phyloP scores from a whole-genome alignment of 2,113 vertebrate species.

The Thomomys bottae region DNA sequence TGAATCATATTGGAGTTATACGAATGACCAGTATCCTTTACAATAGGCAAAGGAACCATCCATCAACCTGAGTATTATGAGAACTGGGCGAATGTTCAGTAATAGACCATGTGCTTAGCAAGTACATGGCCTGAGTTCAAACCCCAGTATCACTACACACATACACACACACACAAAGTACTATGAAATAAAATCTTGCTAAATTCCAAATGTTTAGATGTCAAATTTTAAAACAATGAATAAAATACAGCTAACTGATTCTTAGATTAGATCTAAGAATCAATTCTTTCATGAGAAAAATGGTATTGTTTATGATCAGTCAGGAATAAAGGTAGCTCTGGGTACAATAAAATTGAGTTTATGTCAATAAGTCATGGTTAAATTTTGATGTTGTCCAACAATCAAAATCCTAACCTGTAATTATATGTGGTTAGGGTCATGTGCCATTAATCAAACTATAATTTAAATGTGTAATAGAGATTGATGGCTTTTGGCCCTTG shows the following conservation, averaged over 20 bases:
- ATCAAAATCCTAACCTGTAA: not conserved
- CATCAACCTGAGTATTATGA: conserved; percentile 6
- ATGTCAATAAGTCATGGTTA: conserved; percentile 23
- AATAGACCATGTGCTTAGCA: too few relatives aligned
- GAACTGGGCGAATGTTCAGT: too few relatives aligned
- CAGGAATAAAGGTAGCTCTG: conserved; percentile 31
- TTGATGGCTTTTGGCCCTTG: not conserved
- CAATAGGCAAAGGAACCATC: conserved; percentile 1
- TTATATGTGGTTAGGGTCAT: not conserved
- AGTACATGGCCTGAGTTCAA: too few relatives aligned
- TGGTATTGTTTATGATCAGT: conserved; percentile 1
- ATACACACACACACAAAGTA: too few relatives aligned
- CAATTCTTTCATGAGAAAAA: conserved; percentile 33
- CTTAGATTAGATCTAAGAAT: conserved; percentile 27
- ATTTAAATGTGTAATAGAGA: not conserved
- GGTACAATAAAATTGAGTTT: conserved; percentile 15
- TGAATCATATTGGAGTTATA: conserved; percentile 23
- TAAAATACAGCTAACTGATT: conserved; percentile 12
- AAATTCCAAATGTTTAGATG: not conserved
- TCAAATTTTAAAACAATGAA: conserved; percentile 3
- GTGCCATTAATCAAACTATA: conserved; percentile 26
- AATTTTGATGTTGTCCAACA: conserved; percentile 21
- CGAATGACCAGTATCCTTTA: conserved; percentile 16
- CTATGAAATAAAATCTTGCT: not conserved
- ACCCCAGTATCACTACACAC: too few relatives aligned